Conservation (phyloP, 1,140 invertebrate species). For the Grapholita molesta region DNA sequence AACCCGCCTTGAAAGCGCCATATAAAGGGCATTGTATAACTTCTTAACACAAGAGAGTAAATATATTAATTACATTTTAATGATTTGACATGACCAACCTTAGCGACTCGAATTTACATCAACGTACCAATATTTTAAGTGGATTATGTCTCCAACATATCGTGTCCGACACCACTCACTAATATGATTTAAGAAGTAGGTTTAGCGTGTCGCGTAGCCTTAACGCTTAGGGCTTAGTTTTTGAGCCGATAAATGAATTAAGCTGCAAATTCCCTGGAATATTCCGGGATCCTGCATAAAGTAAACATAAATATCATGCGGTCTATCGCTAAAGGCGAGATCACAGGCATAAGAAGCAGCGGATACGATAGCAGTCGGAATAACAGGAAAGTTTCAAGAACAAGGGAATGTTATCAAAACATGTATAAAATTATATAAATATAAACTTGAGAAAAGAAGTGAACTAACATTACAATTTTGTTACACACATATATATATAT, state of each 20-base stretch:
- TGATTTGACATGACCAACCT: no score
- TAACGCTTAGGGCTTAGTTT: constrained; percentile 30
- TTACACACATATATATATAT: no score
- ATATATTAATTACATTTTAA: no score
- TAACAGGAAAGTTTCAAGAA: not conserved
- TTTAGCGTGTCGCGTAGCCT: not conserved
- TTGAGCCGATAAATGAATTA: constrained; percentile 55
- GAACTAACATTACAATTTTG: no score
- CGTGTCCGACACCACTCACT: not conserved
- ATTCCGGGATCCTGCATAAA: constrained; percentile 53
- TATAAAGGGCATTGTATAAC: no score
- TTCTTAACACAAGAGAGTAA: no score
- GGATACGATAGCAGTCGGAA: not conserved
- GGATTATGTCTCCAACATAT: not conserved
- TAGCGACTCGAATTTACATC: no score
- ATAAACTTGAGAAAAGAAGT: no score
- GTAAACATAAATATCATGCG: constrained; percentile 57
- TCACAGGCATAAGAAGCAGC: constrained; percentile 17
- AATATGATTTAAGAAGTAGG: not conserved
- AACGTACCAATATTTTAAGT: not conserved
- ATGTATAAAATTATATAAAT: no score
- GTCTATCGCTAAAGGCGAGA: constrained; percentile 38
- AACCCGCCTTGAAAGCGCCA: no score
- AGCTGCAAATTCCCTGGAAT: constrained; percentile 45
- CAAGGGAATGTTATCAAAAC: no score